These are phyloP conservation scores for Grapholita molesta DNA, from an alignment of 1,140 invertebrate species.

Conservation along the genomic window DNA sequence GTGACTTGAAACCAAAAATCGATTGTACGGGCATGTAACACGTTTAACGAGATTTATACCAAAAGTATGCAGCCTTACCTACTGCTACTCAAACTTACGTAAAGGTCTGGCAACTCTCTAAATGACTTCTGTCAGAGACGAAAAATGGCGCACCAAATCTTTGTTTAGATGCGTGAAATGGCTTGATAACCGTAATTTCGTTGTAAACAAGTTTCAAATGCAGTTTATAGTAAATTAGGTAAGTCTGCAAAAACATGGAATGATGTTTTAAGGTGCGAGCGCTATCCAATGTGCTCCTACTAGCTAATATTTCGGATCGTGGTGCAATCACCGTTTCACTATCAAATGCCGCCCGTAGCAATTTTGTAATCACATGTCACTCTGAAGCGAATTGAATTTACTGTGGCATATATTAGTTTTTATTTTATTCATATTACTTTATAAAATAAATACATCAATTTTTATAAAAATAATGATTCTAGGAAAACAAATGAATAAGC, in stretches of 20 bases:
- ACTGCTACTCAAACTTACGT: background rate
- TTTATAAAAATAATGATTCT: background rate
- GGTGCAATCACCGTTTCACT: background rate
- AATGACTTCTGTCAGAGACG: background rate
- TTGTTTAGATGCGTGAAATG: conserved; percentile 16
- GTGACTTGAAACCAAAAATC: background rate
- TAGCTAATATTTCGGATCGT: background rate
- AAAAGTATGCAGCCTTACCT: background rate
- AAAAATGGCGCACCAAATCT: conserved; percentile 12
- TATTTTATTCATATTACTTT: background rate
- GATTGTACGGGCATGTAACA: background rate
- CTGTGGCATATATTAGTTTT: background rate
- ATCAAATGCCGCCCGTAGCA: background rate
- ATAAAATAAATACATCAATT: background rate
- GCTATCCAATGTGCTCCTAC: background rate
- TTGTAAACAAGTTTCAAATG: background rate
- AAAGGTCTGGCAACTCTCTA: background rate
- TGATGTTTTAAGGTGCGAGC: background rate
- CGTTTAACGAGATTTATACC: background rate
- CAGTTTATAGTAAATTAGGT: background rate
- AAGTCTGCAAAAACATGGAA: background rate
- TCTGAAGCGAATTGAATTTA: background rate
- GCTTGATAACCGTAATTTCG: conserved; percentile 6
- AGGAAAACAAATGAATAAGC: too few species aligned
- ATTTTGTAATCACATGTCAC: background rate